Percentiles rank a stretch among this genome's conserved stretches.
Evolutionary conservation across 2,113 vertebrate species (phyloP).

Genomic region (Prionailurus bengalensis): DNA sequence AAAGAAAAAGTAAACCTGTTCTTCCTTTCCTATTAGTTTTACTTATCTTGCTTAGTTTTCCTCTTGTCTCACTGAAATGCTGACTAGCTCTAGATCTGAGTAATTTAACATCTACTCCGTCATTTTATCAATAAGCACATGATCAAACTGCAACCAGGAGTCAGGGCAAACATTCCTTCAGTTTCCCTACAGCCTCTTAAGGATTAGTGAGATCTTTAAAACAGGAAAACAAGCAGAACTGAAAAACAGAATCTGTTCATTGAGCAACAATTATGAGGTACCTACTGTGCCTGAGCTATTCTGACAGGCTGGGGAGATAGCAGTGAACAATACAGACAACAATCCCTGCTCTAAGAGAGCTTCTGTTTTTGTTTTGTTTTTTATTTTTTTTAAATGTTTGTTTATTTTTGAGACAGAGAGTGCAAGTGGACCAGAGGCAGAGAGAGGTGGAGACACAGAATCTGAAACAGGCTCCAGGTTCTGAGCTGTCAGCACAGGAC

Average conservation of each 20-base stretch:
- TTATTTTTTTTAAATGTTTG: too few species aligned
- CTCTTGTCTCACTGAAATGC: neutral
- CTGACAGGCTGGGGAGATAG: neutral
- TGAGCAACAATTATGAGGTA: neutral
- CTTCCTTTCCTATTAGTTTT: conserved; percentile 40
- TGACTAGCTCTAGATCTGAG: conserved; percentile 27
- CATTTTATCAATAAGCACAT: conserved; percentile 40
- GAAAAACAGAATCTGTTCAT: neutral
- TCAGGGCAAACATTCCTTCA: conserved; percentile 37
- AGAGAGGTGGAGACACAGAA: too few species aligned
- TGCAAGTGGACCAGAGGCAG: too few species aligned
- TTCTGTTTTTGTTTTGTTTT: neutral
- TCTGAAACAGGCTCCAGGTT: too few species aligned
- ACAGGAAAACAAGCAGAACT: conserved; percentile 25
- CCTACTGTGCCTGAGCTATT: neutral
- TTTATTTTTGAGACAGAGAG: too few species aligned
- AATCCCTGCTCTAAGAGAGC: neutral
- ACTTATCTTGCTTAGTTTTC: conserved; percentile 39
- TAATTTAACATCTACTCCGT: neutral
- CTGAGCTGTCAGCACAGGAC: too few species aligned
- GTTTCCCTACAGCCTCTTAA: conserved; percentile 25
- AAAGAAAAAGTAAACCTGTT: neutral
- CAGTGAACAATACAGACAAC: neutral
- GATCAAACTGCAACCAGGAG: conserved; percentile 50
- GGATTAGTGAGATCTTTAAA: neutral